Evolutionary conservation across 2,888 invertebrate species (phyloP), one percentile per base, ranked within the genome.

Genomic region (Tipula lateralis): DNA sequence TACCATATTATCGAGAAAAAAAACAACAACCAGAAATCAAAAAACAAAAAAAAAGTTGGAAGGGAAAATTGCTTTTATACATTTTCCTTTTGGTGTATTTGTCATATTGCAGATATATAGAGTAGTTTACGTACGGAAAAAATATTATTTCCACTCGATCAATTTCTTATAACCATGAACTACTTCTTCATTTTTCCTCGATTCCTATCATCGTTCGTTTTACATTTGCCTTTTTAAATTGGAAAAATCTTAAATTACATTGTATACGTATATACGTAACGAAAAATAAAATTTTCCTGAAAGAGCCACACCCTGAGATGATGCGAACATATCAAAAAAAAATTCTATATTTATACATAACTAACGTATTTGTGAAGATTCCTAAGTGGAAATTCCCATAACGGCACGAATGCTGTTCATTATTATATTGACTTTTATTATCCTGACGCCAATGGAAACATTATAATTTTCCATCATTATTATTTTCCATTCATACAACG

Each of bases 111-210:
- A 66, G 66, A 66, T 66, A 66, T 24, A 66, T 24, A 66, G 66
- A 66, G 66, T 66, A 66, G 66, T 66, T 66, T 66, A 66, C 66
- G 66, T 66, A 66, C 66, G 24, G 12, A 24, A 66, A 24, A 24
- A 66, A 66, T 24, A 66, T 39, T 66, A 66, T 66, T 66, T 66
- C 66, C 66, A 66, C 66, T 66, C 66, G 66, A 66, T 66, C 66
- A 66, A 66, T 66, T 66, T 66, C 66, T 66, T 66, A 66, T 66
- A 66, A 66, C 66, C 66, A 66, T 66, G 66, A 66, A 66, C 66
- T 66, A 66, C 66, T 66, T 66, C 66, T 66, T 66, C 24, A 66
- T 66, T 66, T 66, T 66, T 66, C 66, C 66, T 66, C 66, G 66
- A 66, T 66, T 66, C 66, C 66, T 66, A 66, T 66, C 24, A 66